Percentiles rank a stretch among this genome's conserved stretches.
phyloP scores from a whole-genome alignment of 2,888 invertebrate genomes.

The Drosophila demipolita region DNA sequence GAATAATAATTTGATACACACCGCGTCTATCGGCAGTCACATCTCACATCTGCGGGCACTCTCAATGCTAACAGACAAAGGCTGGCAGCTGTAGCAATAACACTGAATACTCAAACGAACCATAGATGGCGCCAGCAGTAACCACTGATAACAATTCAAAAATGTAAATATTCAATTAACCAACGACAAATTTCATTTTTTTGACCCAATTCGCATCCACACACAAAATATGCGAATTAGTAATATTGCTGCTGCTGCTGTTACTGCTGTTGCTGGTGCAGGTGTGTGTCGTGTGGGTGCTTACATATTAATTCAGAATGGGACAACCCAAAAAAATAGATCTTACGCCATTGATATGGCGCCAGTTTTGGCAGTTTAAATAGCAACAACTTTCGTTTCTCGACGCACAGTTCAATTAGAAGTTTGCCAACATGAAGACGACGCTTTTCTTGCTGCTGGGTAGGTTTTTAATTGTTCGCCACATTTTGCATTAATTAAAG shows the following conservation, averaged over 20 bases:
- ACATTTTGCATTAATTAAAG: not conserved
- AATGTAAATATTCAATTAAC: conserved; percentile 13
- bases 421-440: conserved; percentile 47
- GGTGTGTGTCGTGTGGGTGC: conserved; percentile 60
- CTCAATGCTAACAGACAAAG: not conserved
- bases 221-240: conserved; percentile 45
- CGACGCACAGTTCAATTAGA: conserved; percentile 51
- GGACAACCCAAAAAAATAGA: conserved; percentile 38
- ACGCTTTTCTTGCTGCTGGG: conserved; percentile 48
- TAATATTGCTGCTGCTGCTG: not conserved
- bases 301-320: conserved; percentile 53
- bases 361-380: conserved; percentile 50
- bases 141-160: conserved; percentile 15
- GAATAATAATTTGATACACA: not conserved
- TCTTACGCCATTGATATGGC: conserved; percentile 46
- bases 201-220: conserved; percentile 45
- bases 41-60: not conserved
- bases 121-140: conserved; percentile 36
- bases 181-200: conserved; percentile 36
- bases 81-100: not conserved
- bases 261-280: not conserved
- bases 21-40: not conserved
- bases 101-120: not conserved
- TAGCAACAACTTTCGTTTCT: conserved; percentile 53
- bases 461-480: conserved; percentile 16